Evolutionary conservation across 2,888 invertebrate genomes (phyloP).

Genomic region (Tetragnatha montana): DNA sequence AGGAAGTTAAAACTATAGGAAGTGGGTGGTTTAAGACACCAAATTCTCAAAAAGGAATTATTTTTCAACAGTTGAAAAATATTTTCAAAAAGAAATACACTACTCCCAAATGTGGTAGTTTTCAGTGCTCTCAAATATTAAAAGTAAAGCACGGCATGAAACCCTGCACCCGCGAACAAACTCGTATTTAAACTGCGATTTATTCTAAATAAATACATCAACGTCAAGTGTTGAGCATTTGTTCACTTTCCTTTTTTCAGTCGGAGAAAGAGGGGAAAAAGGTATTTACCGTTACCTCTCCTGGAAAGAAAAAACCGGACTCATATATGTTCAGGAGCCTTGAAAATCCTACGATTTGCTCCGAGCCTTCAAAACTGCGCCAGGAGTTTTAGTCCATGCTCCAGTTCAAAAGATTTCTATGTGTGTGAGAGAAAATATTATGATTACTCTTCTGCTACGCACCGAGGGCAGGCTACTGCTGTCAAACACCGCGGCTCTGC

Average conservation of each 20-base stretch:
- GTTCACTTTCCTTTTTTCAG: conserved; percentile 24
- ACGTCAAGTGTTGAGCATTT: conserved; percentile 40
- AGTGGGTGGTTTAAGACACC: too few species aligned
- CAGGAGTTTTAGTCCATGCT: conserved; percentile 14
- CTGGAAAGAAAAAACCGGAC: neutral
- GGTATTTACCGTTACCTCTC: conserved; percentile 15
- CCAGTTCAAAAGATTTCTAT: conserved; percentile 11
- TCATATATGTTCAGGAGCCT: conserved; percentile 2
- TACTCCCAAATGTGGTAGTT: neutral
- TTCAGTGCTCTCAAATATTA: neutral
- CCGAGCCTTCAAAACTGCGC: conserved; percentile 20
- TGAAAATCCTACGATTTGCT: conserved; percentile 30
- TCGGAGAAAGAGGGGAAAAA: neutral
- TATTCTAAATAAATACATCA: conserved; percentile 43
- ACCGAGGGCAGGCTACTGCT: conserved; percentile 2
- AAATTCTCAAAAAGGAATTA: too few species aligned
- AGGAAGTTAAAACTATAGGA: too few species aligned
- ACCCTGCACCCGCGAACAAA: conserved; percentile 10
- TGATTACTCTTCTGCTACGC: conserved; percentile 33
- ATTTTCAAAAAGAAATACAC: too few species aligned
- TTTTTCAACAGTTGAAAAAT: too few species aligned
- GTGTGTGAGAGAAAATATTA: conserved; percentile 27
- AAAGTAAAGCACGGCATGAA: neutral
- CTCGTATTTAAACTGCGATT: conserved; percentile 9
- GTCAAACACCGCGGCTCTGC: conserved; percentile 16